Evolutionary conservation across 2,888 invertebrate species (phyloP).

Genomic region (Trachelus iudaicus): DNA sequence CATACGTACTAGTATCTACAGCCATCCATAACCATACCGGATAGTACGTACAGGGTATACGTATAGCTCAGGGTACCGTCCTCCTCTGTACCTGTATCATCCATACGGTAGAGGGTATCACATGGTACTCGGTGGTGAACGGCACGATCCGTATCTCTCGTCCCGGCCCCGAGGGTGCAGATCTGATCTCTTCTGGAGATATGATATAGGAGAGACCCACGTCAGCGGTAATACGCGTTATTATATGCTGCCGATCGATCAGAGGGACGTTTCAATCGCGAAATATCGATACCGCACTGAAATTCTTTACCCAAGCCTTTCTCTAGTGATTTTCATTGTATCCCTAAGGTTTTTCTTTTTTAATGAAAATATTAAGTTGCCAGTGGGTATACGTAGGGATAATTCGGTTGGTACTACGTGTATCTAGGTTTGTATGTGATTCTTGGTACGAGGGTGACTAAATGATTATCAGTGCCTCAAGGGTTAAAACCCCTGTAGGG

Average conservation of each 20-base stretch:
- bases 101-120: slow-evolving; percentile 18
- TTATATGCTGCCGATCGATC: slow-evolving; percentile 39
- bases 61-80: background rate
- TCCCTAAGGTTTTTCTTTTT: background rate
- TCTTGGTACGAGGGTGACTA: background rate
- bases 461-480: background rate
- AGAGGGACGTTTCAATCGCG: slow-evolving; percentile 48
- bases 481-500: background rate
- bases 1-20: background rate
- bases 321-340: background rate
- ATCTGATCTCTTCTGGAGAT: background rate
- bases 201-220: slow-evolving; percentile 19
- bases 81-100: background rate
- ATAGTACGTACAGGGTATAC: background rate
- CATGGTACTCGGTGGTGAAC: background rate
- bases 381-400: background rate
- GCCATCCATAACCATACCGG: background rate
- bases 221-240: slow-evolving; percentile 47
- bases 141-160: slow-evolving; percentile 1
- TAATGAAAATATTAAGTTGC: background rate
- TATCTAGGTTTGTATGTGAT: background rate
- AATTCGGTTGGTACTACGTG: background rate
- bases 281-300: background rate
- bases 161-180: slow-evolving; percentile 3
- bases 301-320: background rate